These are phyloP conservation scores for Tetramorium alpestre DNA, from an alignment of 1,140 invertebrate genomes.

Conservation along the genomic window DNA sequence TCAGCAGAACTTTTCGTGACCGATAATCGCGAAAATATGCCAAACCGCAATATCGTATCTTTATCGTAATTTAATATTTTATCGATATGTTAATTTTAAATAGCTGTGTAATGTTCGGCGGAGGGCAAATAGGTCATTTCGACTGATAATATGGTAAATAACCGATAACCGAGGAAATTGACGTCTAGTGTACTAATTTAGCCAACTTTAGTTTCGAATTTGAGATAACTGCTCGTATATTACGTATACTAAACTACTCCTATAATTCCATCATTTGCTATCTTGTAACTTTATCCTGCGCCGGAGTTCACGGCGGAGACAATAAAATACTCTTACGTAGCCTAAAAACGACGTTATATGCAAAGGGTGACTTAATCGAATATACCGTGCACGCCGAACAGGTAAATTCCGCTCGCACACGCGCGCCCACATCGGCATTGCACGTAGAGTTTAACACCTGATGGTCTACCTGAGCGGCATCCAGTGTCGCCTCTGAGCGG, in stretches of 20 bases:
- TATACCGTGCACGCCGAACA: neutral
- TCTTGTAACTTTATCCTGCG: slow-evolving; percentile 3
- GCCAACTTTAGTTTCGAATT: slow-evolving; percentile 39
- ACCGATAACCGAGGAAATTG: slow-evolving; percentile 74
- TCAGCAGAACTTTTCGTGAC: neutral
- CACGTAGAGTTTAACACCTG: neutral
- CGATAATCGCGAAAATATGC: neutral
- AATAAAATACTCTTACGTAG: slow-evolving; percentile 5
- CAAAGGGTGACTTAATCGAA: neutral
- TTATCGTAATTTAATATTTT: neutral
- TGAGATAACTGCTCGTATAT: slow-evolving; percentile 29
- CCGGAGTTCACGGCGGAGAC: neutral
- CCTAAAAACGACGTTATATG: slow-evolving; percentile 1
- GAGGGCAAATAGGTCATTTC: slow-evolving; percentile 5
- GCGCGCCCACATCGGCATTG: no score
- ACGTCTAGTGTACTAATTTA: slow-evolving; percentile 52
- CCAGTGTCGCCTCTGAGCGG: neutral
- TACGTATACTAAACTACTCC: slow-evolving; percentile 35
- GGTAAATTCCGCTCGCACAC: neutral
- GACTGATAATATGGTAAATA: slow-evolving; percentile 64
- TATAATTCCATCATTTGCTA: slow-evolving; percentile 39
- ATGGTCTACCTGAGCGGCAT: slow-evolving; percentile 34
- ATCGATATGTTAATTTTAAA: neutral
- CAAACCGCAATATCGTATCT: neutral
- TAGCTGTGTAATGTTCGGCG: neutral